Evolutionary conservation across 2,888 invertebrate species (phyloP).

Genomic region (Prenolepis imparis): DNA sequence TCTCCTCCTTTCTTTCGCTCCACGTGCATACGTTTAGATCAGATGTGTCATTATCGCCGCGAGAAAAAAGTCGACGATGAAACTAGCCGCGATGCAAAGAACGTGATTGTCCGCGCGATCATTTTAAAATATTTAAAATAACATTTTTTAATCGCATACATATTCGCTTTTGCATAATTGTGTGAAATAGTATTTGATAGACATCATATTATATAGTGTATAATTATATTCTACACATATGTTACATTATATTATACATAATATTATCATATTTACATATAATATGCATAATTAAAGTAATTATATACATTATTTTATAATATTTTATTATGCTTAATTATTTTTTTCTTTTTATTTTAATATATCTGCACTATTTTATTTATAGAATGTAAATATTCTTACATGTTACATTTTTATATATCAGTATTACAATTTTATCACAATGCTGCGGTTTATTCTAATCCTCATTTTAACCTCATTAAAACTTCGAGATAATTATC

Average conservation of each 20-base stretch:
- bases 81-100: not conserved
- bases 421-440: not conserved
- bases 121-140: not conserved
- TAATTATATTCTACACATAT: not conserved
- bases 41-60: not conserved
- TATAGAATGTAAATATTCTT: not conserved
- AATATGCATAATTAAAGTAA: too few species aligned
- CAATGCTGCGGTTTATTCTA: too few species aligned
- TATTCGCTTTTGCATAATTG: not conserved
- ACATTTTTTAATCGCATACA: not conserved
- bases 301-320: too few species aligned
- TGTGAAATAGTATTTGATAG: not conserved
- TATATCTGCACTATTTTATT: not conserved
- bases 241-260: too few species aligned
- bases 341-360: not conserved
- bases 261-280: too few species aligned
- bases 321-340: not conserved
- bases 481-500: not conserved
- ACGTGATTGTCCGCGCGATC: not conserved
- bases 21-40: not conserved
- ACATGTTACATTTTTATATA: not conserved
- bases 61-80: not conserved
- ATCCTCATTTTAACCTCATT: not conserved
- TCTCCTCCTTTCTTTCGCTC: not conserved
- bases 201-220: not conserved